Conservation (phyloP, 2,797 vertebrate genomes). For the Helostoma temminkii region DNA sequence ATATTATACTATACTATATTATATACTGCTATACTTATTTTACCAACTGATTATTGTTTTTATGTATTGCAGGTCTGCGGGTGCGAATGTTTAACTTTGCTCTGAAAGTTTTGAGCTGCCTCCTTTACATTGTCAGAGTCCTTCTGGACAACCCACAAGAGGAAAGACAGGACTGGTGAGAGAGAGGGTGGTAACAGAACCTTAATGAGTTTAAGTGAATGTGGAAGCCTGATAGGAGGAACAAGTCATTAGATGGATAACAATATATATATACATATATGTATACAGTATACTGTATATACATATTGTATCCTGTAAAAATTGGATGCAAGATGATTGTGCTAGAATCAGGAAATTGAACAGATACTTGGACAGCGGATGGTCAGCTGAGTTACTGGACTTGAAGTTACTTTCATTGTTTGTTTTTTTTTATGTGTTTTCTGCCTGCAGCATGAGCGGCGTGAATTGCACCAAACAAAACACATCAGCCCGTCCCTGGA, state of each 20-base stretch:
- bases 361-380: slow-evolving; percentile 11
- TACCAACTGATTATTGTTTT: neutral
- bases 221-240: slow-evolving; percentile 31
- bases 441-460: slow-evolving; percentile 74
- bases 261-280: slow-evolving; percentile 19
- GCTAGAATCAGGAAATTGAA: slow-evolving; percentile 19
- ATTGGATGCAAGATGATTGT: no score
- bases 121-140: slow-evolving; percentile 89
- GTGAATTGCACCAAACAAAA: slow-evolving; percentile 87
- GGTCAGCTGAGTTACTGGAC: neutral
- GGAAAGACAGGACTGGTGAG: slow-evolving; percentile 84
- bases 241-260: slow-evolving; percentile 48
- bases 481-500: slow-evolving; percentile 81
- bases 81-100: slow-evolving; percentile 91
- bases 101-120: slow-evolving; percentile 89
- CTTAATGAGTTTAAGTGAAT: slow-evolving; percentile 43
- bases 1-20: no score
- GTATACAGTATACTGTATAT: no score
- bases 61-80: slow-evolving; percentile 83
- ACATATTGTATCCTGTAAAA: no score
- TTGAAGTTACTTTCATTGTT: slow-evolving; percentile 24
- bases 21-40: neutral
- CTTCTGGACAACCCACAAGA: slow-evolving; percentile 87
- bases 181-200: slow-evolving; percentile 27
- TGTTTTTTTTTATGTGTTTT: slow-evolving; percentile 14